Percentiles rank a stretch among this genome's conserved stretches.
Evolutionary conservation across 2,113 vertebrate genomes (phyloP).

Genomic region (Zapornia atra): DNA sequence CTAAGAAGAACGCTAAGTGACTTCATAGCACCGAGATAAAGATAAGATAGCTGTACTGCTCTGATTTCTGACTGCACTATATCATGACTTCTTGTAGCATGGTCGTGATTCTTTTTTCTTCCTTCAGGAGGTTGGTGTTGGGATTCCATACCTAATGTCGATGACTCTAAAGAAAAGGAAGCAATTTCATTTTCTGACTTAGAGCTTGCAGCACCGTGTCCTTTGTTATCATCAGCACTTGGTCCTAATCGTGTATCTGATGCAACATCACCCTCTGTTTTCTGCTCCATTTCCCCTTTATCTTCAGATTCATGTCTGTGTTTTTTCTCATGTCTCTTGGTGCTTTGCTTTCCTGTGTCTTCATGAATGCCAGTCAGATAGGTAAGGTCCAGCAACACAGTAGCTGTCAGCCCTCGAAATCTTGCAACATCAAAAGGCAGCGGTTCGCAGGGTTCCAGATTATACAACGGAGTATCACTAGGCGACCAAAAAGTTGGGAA

Average conservation of each 20-base stretch:
- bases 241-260: slow-evolving; percentile 81
- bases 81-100: slow-evolving; percentile 77
- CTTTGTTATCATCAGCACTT: slow-evolving; percentile 86
- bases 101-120: slow-evolving; percentile 84
- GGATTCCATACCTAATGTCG: slow-evolving; percentile 58
- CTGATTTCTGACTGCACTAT: slow-evolving; percentile 89
- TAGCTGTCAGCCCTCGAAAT: slow-evolving; percentile 92
- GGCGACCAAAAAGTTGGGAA: slow-evolving; percentile 99
- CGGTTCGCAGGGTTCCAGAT: slow-evolving; percentile 97
- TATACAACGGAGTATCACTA: slow-evolving; percentile 99
- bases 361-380: slow-evolving; percentile 95
- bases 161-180: slow-evolving; percentile 78
- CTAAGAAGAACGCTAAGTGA: slow-evolving; percentile 92
- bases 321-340: slow-evolving; percentile 89
- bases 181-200: slow-evolving; percentile 86
- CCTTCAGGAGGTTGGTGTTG: slow-evolving; percentile 80
- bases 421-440: slow-evolving; percentile 93
- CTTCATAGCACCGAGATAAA: slow-evolving; percentile 97
- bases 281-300: slow-evolving; percentile 80
- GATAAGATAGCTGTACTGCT: slow-evolving; percentile 93
- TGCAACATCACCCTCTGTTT: slow-evolving; percentile 69
- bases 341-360: slow-evolving; percentile 83
- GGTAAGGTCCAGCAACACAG: slow-evolving; percentile 94
- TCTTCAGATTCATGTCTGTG: slow-evolving; percentile 86
- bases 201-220: slow-evolving; percentile 74